Evolutionary conservation across 2,113 vertebrate species (phyloP), one percentile per base, ranked within the genome.

Genomic region (Cariama cristata): DNA sequence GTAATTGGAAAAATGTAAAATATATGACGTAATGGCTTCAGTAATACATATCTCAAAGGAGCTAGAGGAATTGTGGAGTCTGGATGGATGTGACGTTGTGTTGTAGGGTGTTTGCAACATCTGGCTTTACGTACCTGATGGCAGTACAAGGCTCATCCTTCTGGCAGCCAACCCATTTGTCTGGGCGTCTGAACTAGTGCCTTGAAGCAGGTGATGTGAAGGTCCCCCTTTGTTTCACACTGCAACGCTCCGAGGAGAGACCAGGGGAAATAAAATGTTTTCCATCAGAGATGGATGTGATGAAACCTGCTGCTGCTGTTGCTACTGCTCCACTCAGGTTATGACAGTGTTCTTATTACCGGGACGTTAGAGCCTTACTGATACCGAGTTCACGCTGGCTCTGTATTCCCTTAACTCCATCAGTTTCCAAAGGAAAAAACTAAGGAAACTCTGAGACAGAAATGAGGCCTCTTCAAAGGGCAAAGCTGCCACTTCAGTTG

Each of bases 391-490:
- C 86, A 50, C 2, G 5, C 62, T 87, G 32, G 24, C 16, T 87
- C 45, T 89, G 53, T 89, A 84, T 92, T 95, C 68, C 71, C 62
- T 89, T 73, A 87, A 73, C 58, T 95, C 71, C 42, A 26, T 24
- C 71, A 58, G 60, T 38, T 95, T 91, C 52, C 49, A 88, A 91
- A 66, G 14, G 38, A 56, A 95, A 86, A 95, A 81, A 49, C 17
- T 24, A 76, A 85, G 84, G 40, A 81, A 96, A 68, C 35, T 79
- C 53, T 66, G 42, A 93, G 77, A 35, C 35, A 90, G 80, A 95
- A 96, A 93, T 79, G 16, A 94, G 53, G 16, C 33, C 40, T 69
- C 66, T 96, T 97, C 83, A 94, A 92, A 93, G 26, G 47, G 23
- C 18, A 55, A 72, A 89, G 64, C 84, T 96, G 80, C 53, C 69